A percentile compares a stretch with the other conserved stretches of the same genome.
phyloP scores from a whole-genome alignment of 2,888 invertebrate species.

The Nephrotoma guestfalica region DNA sequence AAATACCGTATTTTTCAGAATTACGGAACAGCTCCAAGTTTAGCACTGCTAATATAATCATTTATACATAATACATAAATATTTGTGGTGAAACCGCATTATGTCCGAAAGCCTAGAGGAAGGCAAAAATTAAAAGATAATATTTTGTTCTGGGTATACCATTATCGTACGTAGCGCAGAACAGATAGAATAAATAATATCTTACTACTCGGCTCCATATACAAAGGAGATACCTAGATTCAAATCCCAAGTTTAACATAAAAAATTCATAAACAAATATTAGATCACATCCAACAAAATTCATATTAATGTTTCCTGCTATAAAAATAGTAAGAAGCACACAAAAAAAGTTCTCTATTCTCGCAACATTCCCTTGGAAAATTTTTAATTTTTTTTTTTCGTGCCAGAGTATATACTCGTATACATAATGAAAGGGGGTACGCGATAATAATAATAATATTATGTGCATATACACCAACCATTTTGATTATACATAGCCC shows the following conservation, averaged over 20 bases:
- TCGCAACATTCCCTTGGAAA: background rate
- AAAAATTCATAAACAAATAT: background rate
- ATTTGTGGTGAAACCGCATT: background rate
- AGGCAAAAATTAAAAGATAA: background rate
- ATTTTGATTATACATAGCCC: background rate
- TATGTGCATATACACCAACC: background rate
- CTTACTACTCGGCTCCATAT: background rate
- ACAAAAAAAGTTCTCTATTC: background rate
- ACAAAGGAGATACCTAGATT: background rate
- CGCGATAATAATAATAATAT: background rate
- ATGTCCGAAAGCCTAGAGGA: background rate
- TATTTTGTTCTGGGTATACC: background rate
- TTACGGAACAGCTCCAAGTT: background rate
- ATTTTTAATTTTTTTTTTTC: background rate
- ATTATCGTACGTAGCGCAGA: background rate
- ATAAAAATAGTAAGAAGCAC: background rate
- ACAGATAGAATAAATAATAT: background rate
- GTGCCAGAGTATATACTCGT: background rate
- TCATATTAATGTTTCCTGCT: background rate
- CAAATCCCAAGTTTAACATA: background rate
- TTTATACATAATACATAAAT: background rate
- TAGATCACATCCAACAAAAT: background rate
- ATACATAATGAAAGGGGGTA: background rate
- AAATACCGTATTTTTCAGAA: background rate
- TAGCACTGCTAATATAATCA: background rate